Conservation (phyloP, 2,113 vertebrate species). For the Ranitomeya imitator region DNA sequence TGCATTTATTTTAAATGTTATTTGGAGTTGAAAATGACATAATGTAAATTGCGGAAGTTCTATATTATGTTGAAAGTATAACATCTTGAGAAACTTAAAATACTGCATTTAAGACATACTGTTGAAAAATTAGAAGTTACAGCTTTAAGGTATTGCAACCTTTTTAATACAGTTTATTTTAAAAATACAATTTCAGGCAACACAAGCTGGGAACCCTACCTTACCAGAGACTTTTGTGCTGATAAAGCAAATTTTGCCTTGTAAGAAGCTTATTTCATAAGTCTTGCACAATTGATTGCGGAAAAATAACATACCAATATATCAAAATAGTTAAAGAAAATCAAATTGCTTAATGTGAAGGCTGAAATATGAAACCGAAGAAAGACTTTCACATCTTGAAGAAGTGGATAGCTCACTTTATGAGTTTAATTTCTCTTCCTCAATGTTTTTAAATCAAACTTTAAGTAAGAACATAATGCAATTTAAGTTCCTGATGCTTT, state of each 20-base stretch:
- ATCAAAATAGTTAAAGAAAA: neutral
- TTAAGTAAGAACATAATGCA: constrained; percentile 15
- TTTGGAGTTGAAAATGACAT: too few species aligned
- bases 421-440: neutral
- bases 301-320: neutral
- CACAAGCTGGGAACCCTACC: neutral
- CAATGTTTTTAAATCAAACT: constrained; percentile 34
- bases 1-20: neutral
- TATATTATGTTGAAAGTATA: too few species aligned
- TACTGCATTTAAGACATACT: neutral
- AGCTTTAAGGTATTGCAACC: neutral
- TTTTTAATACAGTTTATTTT: neutral
- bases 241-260: constrained; percentile 1
- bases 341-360: neutral
- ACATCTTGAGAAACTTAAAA: too few species aligned
- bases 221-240: neutral
- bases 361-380: constrained; percentile 1
- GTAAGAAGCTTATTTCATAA: constrained; percentile 2
- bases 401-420: neutral
- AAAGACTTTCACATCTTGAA: neutral
- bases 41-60: too few species aligned
- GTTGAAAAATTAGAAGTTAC: neutral
- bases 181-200: neutral
- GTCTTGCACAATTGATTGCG: neutral
- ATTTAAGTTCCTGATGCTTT: constrained; percentile 6